A percentile compares a stretch with the other conserved stretches of the same genome.
Conservation (phyloP, 2,888 invertebrate species). For the Mechanitis messenoides region DNA sequence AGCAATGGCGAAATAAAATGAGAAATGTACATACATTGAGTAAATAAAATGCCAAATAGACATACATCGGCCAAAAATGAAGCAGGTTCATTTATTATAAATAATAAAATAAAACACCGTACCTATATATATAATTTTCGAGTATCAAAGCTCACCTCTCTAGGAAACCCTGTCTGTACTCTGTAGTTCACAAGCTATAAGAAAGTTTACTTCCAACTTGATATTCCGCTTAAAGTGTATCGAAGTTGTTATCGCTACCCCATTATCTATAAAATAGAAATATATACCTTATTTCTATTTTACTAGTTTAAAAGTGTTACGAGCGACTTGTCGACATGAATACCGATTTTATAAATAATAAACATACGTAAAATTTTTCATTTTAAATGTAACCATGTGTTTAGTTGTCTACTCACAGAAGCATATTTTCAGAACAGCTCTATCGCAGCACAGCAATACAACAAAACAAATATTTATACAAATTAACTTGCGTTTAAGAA, state of each 20-base stretch:
- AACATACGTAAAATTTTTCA: not conserved
- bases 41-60: too few species aligned
- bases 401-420: not conserved
- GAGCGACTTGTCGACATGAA: conserved; percentile 14
- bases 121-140: not conserved
- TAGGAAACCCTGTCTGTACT: not conserved
- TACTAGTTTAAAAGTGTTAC: not conserved
- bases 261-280: conserved; percentile 8
- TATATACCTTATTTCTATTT: conserved; percentile 5
- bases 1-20: not conserved
- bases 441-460: too few species aligned
- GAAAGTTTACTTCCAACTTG: conserved; percentile 9
- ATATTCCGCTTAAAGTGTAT: conserved; percentile 28
- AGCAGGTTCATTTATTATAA: too few species aligned
- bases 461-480: too few species aligned
- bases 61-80: too few species aligned
- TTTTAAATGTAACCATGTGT: not conserved
- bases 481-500: too few species aligned
- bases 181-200: not conserved
- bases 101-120: not conserved
- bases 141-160: not conserved
- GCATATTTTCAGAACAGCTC: too few species aligned
- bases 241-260: conserved; percentile 28
- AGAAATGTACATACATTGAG: too few species aligned
- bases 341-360: conserved; percentile 7